Conservation (phyloP, 2,113 vertebrate species). For the Hippocampus mohnikei region DNA sequence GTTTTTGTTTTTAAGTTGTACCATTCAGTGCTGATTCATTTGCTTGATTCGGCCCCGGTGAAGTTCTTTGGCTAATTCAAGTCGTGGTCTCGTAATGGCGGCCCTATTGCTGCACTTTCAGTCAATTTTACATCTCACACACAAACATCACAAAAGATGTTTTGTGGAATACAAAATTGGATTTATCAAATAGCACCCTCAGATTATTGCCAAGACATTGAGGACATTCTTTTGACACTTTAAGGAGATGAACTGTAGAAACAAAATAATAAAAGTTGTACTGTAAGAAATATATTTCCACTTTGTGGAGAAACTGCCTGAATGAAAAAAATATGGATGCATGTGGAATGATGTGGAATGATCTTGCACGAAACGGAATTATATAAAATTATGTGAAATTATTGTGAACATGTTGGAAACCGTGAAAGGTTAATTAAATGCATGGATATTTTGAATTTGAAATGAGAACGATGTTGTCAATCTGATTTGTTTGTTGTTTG, state of each 20-base stretch:
- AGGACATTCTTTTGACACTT: constrained; percentile 1
- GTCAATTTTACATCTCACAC: not conserved
- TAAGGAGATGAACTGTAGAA: not conserved
- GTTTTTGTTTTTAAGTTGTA: not conserved
- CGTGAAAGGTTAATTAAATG: too few species aligned
- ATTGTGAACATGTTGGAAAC: too few species aligned
- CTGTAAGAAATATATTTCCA: not conserved
- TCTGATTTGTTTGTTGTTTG: too few species aligned
- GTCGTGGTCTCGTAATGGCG: not conserved
- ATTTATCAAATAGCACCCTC: not conserved
- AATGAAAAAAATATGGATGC: too few species aligned
- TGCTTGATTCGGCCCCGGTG: not conserved
- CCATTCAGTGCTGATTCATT: not conserved
- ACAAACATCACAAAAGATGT: not conserved
- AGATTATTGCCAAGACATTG: constrained; percentile 1
- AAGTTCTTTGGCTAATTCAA: not conserved
- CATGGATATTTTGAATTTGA: too few species aligned
- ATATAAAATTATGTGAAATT: too few species aligned
- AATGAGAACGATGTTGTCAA: too few species aligned
- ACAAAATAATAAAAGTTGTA: not conserved
- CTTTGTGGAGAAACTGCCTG: too few species aligned
- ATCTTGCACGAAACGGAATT: too few species aligned
- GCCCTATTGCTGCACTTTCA: not conserved
- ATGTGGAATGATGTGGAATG: too few species aligned
- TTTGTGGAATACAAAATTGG: not conserved